Evolutionary conservation across 2,888 invertebrate species (phyloP).

Genomic region (Lasioglossum marginatum): DNA sequence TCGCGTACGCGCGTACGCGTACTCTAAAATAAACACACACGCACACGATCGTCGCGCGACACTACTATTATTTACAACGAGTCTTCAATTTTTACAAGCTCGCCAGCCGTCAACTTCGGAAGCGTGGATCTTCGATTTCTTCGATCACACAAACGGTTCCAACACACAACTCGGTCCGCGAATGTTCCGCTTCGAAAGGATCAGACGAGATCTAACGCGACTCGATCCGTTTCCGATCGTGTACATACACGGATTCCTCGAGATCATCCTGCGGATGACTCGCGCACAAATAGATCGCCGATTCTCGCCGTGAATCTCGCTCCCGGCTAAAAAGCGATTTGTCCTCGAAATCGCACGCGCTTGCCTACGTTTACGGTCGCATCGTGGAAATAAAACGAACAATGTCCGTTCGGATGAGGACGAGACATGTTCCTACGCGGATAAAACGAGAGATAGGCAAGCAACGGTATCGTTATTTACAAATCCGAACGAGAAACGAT

Average conservation of each 20-base stretch:
- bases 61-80: slow-evolving; percentile 39
- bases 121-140: neutral
- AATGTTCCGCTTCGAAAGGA: neutral
- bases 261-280: neutral
- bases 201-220: neutral
- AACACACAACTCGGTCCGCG: neutral
- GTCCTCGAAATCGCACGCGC: neutral
- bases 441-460: neutral
- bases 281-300: too few relatives aligned
- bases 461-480: slow-evolving; percentile 22
- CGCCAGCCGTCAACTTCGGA: neutral
- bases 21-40: neutral
- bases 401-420: neutral
- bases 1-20: too few relatives aligned
- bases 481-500: neutral
- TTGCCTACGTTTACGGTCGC: neutral
- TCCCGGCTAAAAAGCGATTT: neutral
- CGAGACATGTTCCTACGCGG: neutral
- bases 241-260: neutral
- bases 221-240: neutral
- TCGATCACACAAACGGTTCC: neutral
- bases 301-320: neutral
- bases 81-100: neutral
- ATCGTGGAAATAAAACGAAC: neutral
- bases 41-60: neutral